Base-by-base conservation (phyloP, 2,797 vertebrate species). In the Micropoecilia bifurca region DNA sequence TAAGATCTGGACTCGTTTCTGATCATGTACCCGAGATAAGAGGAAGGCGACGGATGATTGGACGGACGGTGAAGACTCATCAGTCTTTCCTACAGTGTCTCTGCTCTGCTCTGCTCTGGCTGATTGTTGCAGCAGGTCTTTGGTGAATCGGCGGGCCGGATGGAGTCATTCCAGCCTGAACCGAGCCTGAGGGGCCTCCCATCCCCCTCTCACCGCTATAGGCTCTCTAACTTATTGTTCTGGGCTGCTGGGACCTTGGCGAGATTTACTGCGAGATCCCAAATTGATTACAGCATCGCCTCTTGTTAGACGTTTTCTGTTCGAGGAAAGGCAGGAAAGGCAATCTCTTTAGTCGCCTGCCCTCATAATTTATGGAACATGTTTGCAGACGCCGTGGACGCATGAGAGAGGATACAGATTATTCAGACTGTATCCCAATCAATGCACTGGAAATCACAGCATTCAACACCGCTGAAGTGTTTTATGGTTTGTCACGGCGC, bases 181-280 rank as follows among this genome's bases (percentile, higher is more conserved):
- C 48, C 0, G 48, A 50, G 48, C 48, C 48, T 33, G 28, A 61
- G 28, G 57, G 57, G n/a, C n/a, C 12, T 59, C 57, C 25, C 83
- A 30, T 57, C 12, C 25, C 68, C 36, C 79, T 79, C 77, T 9
- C 61, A 3, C 4, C 3, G 66, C 76, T 79, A 48, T 41, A 82
- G 76, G 79, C 78, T 83, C 53, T 85, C 82, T 73, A 82, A 85
- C 85, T 92, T 91, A 93, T 92, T 91, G 87, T 83, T 82, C 84
- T 77, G 88, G 80, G 90, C 88, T 87, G 83, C 50, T 85, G 91
- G 88, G 90, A 91, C 89, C n/a, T 47, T 48, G 20, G 80, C 36
- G 5, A 73, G 84, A 87, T 87, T 85, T 81, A 85, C 81, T 83
- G 86, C 45, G 3, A 84, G 82, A 88, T 87, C 81, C 80, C 83